Conservation (phyloP, 2,113 vertebrate species). For the Myotis davidii region DNA sequence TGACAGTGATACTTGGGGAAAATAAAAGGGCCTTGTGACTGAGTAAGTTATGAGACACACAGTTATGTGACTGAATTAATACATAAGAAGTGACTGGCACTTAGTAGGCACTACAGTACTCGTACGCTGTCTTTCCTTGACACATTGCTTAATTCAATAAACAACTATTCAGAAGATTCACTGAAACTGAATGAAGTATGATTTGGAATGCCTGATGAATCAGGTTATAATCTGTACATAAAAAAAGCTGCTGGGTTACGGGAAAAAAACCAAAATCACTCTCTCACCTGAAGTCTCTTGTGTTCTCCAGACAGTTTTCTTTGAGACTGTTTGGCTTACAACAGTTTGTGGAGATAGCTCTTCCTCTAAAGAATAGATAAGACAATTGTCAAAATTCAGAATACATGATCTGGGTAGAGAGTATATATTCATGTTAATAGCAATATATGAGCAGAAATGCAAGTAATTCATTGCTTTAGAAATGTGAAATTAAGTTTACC, state of each 20-base stretch:
- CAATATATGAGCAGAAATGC: not conserved
- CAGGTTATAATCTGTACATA: not conserved
- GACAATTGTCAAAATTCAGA: slow-evolving; percentile 38
- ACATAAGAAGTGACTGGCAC: not conserved
- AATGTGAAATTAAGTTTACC: not conserved
- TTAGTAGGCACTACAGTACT: not conserved
- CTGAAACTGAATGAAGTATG: not conserved
- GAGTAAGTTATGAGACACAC: not conserved
- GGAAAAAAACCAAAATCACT: not conserved
- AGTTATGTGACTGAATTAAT: not conserved
- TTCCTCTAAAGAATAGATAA: slow-evolving; percentile 63
- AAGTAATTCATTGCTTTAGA: slow-evolving; percentile 18
- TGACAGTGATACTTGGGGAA: not conserved
- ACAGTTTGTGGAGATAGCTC: slow-evolving; percentile 57
- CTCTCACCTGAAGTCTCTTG: slow-evolving; percentile 66
- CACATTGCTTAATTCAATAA: not conserved
- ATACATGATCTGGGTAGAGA: not conserved
- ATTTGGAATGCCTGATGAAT: not conserved
- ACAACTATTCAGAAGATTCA: not conserved
- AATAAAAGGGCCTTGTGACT: not conserved
- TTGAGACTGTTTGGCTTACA: slow-evolving; percentile 52
- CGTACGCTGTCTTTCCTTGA: not conserved
- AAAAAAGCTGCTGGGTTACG: not conserved
- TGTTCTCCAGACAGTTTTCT: slow-evolving; percentile 48
- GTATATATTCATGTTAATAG: not conserved